Evolutionary conservation across 1,140 invertebrate genomes (phyloP), one percentile per base, ranked within the genome.

Genomic region (Rhyzopertha dominica): DNA sequence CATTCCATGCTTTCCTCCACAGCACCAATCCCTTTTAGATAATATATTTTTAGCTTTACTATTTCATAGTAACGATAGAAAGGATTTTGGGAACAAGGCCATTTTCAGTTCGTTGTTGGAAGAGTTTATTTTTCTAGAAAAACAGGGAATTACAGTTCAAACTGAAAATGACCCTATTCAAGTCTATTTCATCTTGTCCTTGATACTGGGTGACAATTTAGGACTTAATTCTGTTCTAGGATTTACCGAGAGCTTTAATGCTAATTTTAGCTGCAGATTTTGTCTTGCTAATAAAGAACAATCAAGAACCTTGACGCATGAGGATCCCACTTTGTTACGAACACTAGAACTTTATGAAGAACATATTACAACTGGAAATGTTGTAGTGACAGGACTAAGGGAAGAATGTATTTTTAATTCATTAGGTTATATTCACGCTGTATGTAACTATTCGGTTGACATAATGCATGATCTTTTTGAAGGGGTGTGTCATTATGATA

Each of bases 401-500:
- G 3, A 26, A 19, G 23, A 18, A 9, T 43, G 7, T 19, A 19
- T 34, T 20, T 43, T 22, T 5, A 14, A 43, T 23, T 14, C 13
- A 32, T 14, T 43, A 8, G 12, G 22, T 4, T 26, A 17, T 34
- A 32, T 20, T 32, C 29, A 43, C 16, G 24, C 34, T 4, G 8
- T 12, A 7, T 28, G 34, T 22, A 43, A 43, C 20, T 43, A 22
- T 32, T 19, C 26, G 3, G 23, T 19, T 29, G 39, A 41, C 19
- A 5, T 30, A 12, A 29, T 30, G 13, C 39, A 69, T 32, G 65
- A 69, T 35, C 22, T 66, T 17, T 54, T 61, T 14, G 62, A 68
- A 47, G 61, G 65, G 1, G 49, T 66, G n/a, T n/a, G n/a, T n/a
- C n/a, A n/a, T n/a, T n/a, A n/a, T n/a, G n/a, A n/a, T n/a, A n/a